phyloP scores from a whole-genome alignment of 1,140 invertebrate genomes.

The Danaus plexippus region DNA sequence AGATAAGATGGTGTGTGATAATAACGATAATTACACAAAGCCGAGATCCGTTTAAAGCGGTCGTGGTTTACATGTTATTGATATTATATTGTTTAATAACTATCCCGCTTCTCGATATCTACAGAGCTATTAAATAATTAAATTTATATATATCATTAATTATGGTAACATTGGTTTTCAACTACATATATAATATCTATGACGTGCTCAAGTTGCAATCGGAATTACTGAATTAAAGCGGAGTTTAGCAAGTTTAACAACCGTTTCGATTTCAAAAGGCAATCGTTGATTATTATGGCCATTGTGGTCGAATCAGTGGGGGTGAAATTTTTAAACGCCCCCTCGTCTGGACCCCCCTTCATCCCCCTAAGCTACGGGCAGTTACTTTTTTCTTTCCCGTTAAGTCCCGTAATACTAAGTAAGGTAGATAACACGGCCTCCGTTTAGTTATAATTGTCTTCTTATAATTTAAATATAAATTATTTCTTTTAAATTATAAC shows the following conservation, averaged over 20 bases:
- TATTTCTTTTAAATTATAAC: not conserved
- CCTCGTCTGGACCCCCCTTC: slow-evolving; percentile 40
- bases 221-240: too few species aligned
- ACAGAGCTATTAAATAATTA: too few species aligned
- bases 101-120: too few species aligned
- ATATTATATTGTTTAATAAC: slow-evolving; percentile 2
- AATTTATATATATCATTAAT: too few species aligned
- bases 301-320: slow-evolving; percentile 57
- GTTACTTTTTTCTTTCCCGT: not conserved
- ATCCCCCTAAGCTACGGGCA: slow-evolving; percentile 17
- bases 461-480: too few species aligned
- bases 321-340: slow-evolving; percentile 69
- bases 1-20: slow-evolving; percentile 47
- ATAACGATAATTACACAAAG: slow-evolving; percentile 46
- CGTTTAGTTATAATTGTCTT: too few species aligned
- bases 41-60: slow-evolving; percentile 27
- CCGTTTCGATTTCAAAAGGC: slow-evolving; percentile 65
- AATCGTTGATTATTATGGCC: slow-evolving; percentile 59
- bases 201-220: too few species aligned
- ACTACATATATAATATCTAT: too few species aligned
- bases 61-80: slow-evolving; percentile 4
- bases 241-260: slow-evolving; percentile 32
- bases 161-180: too few species aligned
- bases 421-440: too few species aligned
- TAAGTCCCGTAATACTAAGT: too few species aligned